Conservation (phyloP, 2,113 vertebrate genomes). For the Orientallactaga bullata region DNA sequence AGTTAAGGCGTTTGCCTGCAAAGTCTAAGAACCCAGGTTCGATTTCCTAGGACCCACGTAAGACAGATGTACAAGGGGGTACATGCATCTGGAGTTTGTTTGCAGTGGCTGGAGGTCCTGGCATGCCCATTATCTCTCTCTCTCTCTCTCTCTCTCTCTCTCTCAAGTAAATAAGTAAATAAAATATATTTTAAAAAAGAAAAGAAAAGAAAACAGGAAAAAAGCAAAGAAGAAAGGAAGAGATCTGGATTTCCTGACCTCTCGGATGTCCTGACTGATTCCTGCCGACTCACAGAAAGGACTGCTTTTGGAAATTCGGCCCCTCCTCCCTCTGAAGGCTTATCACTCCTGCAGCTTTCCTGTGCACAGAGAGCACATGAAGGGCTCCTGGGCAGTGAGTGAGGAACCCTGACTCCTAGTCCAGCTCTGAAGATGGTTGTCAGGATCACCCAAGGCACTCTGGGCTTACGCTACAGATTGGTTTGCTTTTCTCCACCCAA, state of each 20-base stretch:
- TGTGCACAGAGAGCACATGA: neutral
- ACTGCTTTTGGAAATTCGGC: neutral
- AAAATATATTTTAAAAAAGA: too few species aligned
- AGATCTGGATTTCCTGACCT: constrained; percentile 8
- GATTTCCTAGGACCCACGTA: too few species aligned
- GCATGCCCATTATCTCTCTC: too few species aligned
- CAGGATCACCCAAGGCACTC: neutral
- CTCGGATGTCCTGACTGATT: neutral
- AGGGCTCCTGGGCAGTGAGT: neutral
- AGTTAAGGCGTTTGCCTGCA: too few species aligned
- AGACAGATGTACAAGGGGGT: too few species aligned
- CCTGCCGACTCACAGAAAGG: neutral
- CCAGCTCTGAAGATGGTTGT: neutral
- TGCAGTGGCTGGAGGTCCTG: too few species aligned
- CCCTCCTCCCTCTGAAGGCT: neutral
- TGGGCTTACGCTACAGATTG: neutral
- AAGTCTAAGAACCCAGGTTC: too few species aligned
- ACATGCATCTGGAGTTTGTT: too few species aligned
- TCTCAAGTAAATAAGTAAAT: too few species aligned
- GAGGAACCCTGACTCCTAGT: neutral
- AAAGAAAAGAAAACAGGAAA: too few species aligned
- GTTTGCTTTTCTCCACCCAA: constrained; percentile 8
- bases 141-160: too few species aligned
- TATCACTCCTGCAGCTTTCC: neutral
- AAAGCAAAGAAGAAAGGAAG: neutral